Evolutionary conservation across 2,888 invertebrate genomes (phyloP).

Genomic region (Noctua comes): DNA sequence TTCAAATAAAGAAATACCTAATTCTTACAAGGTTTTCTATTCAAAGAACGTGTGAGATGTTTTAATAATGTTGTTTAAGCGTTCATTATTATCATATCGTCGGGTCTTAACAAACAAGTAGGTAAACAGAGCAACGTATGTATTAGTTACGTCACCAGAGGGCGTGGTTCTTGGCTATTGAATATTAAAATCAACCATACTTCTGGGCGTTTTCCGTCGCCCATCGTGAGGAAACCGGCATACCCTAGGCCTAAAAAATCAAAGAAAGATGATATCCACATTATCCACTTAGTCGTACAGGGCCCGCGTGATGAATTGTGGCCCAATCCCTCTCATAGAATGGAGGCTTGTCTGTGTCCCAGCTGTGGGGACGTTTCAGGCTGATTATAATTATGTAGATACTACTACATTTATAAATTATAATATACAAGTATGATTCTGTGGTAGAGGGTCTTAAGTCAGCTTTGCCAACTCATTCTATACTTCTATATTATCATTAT

Average conservation of each 20-base stretch:
- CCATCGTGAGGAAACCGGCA: not conserved
- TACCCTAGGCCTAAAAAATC: not conserved
- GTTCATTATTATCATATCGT: conserved; percentile 10
- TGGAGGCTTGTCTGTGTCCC: not conserved
- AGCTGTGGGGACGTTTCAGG: not conserved
- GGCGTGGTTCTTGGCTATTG: conserved; percentile 4
- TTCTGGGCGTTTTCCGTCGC: not conserved
- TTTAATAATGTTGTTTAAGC: conserved; percentile 21
- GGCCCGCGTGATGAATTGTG: not conserved
- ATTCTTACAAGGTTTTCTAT: conserved; percentile 11
- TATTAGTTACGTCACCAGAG: conserved; percentile 9
- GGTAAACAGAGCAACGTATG: conserved; percentile 19
- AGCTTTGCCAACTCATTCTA: not conserved
- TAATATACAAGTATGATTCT: not conserved
- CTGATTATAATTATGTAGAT: too few species aligned
- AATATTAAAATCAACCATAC: not conserved
- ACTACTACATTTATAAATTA: too few species aligned
- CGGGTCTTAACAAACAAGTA: conserved; percentile 8
- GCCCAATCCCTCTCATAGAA: too few species aligned
- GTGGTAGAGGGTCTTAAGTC: not conserved
- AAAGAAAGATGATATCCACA: not conserved
- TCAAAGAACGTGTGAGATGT: conserved; percentile 19
- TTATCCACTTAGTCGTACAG: not conserved
- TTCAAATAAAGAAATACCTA: not conserved
- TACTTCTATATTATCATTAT: too few species aligned